Base-by-base conservation (phyloP, 2,113 vertebrate species). In the Sturnira hondurensis region DNA sequence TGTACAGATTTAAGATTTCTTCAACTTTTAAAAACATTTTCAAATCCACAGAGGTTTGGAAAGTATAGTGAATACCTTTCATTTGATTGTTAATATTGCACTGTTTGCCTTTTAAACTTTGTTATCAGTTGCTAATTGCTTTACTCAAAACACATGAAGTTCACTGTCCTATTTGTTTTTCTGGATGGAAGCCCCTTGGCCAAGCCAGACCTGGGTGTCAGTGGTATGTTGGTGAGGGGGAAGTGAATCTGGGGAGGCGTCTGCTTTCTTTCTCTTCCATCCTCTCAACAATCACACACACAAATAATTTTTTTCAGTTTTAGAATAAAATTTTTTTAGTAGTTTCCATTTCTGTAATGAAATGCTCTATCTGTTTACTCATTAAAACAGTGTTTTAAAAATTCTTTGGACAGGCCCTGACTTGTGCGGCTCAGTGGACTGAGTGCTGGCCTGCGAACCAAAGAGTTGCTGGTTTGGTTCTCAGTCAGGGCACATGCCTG, bases 191-290 rank as follows among this genome's bases (percentile, higher is more conserved):
- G 93, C 70, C 93, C 94, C 76, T 63, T 71, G 81, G 87, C 84
- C 96, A 47, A 95, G 93, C 94, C 58, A 92, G 90, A 92, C 86
- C 22, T 36, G 52, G 94, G 93, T 50, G 38, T 93, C 83, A 81
- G 89, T 89, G 91, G 52, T 36, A 78, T 83, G 97, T 94, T 85
- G 84, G 63, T 89, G 45, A 65, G 92, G 96, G 78, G 70, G 87
- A 96, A 92, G 92, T 87, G 86, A 65, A 87, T 92, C 94, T 95
- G 96, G 93, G 97, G 96, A 97, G n/a, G 9, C 13, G 47, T 91
- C 70, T 81, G 19, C 38, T 91, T 83, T 70, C 56, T 89, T 8
- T 36, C 2, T 76, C 19, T 89, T 13, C 36, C 17, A 1, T 54
- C 43, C 19, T 77, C 15, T 47, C 9, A 65, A 52, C 12, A 65